Percentiles rank a stretch among this genome's conserved stretches.
These are phyloP conservation scores for Ploceus nigricollis DNA, from an alignment of 2,113 vertebrate species.

Conservation along the genomic window DNA sequence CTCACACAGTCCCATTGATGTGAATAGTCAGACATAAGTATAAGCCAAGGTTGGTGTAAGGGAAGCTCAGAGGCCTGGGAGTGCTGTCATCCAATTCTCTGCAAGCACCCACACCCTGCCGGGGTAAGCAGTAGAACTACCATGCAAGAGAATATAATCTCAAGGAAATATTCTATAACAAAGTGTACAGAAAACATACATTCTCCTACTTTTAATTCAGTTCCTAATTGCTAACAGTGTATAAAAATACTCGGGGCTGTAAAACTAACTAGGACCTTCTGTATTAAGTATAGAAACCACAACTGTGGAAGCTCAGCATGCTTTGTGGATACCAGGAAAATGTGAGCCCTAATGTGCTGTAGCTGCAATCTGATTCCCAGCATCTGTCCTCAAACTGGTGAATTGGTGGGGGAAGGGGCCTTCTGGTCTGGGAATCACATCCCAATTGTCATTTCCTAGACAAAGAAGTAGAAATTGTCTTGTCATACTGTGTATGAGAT, in stretches of 20 bases:
- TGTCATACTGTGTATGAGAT: background rate
- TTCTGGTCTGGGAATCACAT: background rate
- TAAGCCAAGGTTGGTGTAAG: background rate
- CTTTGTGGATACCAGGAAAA: slow-evolving; percentile 42
- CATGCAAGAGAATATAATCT: background rate
- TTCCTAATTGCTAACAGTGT: slow-evolving; percentile 40
- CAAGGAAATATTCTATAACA: slow-evolving; percentile 21
- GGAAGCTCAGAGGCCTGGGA: background rate
- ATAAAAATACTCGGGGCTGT: slow-evolving; percentile 10
- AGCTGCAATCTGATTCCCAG: slow-evolving; percentile 55
- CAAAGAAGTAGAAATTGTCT: slow-evolving; percentile 8
- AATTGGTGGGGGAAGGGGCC: background rate
- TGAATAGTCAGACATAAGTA: background rate
- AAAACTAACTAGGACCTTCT: slow-evolving; percentile 42
- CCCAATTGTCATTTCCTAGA: background rate
- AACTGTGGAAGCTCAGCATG: slow-evolving; percentile 46
- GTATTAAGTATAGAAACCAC: slow-evolving; percentile 64
- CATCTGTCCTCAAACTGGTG: slow-evolving; percentile 38
- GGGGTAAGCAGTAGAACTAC: background rate
- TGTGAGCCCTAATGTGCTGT: background rate
- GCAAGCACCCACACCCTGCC: background rate
- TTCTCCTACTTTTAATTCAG: slow-evolving; percentile 24
- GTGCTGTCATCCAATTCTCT: background rate
- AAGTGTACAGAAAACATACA: slow-evolving; percentile 12
- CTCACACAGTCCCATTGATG: background rate